These are phyloP conservation scores for Columbina picui DNA, from an alignment of 2,113 vertebrate species.

Conservation along the genomic window DNA sequence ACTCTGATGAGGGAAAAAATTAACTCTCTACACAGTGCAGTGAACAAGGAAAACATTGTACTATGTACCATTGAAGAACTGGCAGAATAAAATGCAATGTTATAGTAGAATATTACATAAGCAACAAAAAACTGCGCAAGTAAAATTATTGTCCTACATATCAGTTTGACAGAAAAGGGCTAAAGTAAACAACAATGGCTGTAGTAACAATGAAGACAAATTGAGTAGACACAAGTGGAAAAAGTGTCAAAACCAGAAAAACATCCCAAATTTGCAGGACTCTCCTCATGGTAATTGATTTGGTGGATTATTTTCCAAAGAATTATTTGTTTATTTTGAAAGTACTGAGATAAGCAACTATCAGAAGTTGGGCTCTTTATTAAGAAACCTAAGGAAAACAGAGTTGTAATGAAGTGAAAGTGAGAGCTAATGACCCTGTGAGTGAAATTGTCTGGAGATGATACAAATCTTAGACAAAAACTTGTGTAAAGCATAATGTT, in stretches of 20 bases:
- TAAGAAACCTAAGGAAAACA: rapidly evolving
- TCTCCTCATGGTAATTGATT: not conserved
- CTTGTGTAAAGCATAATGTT: not conserved
- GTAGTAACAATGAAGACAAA: not conserved
- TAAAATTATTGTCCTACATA: not conserved
- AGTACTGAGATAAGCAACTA: not conserved
- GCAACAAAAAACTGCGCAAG: not conserved
- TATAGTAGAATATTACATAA: not conserved
- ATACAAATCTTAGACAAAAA: not conserved
- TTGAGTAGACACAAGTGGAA: not conserved
- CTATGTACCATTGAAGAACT: not conserved
- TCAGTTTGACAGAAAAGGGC: not conserved
- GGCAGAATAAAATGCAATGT: not conserved
- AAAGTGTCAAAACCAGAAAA: not conserved
- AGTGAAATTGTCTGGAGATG: not conserved
- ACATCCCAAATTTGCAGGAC: not conserved
- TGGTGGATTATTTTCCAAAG: rapidly evolving
- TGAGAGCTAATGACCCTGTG: not conserved
- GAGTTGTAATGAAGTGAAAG: not conserved
- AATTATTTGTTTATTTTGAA: not conserved
- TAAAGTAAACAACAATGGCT: not conserved
- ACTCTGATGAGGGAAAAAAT: not conserved
- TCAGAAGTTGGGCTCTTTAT: not conserved
- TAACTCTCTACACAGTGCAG: not conserved
- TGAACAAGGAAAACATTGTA: not conserved